Evolutionary conservation across 2,888 invertebrate species (phyloP).

Genomic region (Pandemis heparana): DNA sequence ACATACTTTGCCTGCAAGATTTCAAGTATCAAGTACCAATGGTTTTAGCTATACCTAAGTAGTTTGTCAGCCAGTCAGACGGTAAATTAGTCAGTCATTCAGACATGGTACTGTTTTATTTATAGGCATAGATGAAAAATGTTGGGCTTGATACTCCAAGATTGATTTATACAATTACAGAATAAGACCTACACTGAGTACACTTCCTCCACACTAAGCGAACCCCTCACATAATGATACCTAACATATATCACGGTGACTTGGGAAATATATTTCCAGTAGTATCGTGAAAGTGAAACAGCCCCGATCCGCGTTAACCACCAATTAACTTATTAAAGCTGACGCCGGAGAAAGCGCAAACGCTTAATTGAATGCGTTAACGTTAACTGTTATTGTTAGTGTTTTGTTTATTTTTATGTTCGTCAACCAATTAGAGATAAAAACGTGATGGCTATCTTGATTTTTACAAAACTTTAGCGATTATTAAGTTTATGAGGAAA

Average conservation of each 20-base stretch:
- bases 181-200: background rate
- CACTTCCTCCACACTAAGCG: background rate
- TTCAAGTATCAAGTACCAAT: no score
- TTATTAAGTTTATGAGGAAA: background rate
- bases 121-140: no score
- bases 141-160: no score
- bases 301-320: slow-evolving; percentile 29
- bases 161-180: no score
- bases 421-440: slow-evolving; percentile 14
- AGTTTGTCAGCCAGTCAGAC: no score
- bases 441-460: slow-evolving; percentile 8
- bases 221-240: slow-evolving; percentile 20
- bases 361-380: slow-evolving; percentile 40
- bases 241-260: slow-evolving; percentile 29
- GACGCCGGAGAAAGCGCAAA: slow-evolving; percentile 34
- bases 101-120: no score
- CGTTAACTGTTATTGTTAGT: slow-evolving; percentile 39
- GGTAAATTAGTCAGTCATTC: no score
- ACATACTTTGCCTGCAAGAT: no score
- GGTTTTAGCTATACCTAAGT: no score
- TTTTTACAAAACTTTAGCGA: slow-evolving; percentile 11
- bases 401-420: slow-evolving; percentile 30
- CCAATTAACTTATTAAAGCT: slow-evolving; percentile 41
- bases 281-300: slow-evolving; percentile 30
- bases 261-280: slow-evolving; percentile 36